Base-by-base conservation (phyloP, 2,888 invertebrate genomes). In the Dryobotodes eremita region DNA sequence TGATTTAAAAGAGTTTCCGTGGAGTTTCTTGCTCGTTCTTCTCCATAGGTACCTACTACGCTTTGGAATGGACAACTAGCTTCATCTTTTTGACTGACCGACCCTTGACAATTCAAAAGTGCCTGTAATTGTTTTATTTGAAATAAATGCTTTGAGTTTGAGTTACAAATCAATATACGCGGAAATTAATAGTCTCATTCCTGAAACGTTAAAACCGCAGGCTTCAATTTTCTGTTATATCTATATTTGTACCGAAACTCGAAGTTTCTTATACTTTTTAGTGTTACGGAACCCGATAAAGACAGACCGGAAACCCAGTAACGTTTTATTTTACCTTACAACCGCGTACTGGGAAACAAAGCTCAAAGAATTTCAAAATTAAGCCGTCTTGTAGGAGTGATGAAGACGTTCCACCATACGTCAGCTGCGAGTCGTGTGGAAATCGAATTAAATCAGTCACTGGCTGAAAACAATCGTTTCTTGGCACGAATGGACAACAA, bases 401-500 rank as follows among this genome's bases (percentile, higher is more conserved):
- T 94, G 93, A 93, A 95, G 94, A 93, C 94, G 90, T 94, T 89
- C 90, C 89, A 86, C 89, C 89, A 90, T 93, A 93, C 90, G 92
- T 94, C 94, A 94, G 92, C 83, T 85, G 88, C 85, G 89, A 90
- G 90, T 93, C 95, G 93, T 94, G 95, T 90, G 92, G 92, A 92
- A 93, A 93, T 93, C 94, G 95, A 95, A 96, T 96, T 96, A 96
- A 96, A 96, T 94, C 95, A 96, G 92, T 93, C 95, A 94, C 93
- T 92, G 95, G 93, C 94, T 95, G 95, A 95, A 95, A 92, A 95
- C 93, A 96, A 96, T 96, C 94, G 95, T 92, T 95, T 89, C 95
- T 95, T 95, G 90, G 93, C 96, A 96, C 96, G 96, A 96, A 96
- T 94, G 94, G 91, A 94, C 93, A 95, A 95, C 96, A 95, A 94